phyloP scores from a whole-genome alignment of 2,797 vertebrate genomes.

The Crocodylus rhombifer region DNA sequence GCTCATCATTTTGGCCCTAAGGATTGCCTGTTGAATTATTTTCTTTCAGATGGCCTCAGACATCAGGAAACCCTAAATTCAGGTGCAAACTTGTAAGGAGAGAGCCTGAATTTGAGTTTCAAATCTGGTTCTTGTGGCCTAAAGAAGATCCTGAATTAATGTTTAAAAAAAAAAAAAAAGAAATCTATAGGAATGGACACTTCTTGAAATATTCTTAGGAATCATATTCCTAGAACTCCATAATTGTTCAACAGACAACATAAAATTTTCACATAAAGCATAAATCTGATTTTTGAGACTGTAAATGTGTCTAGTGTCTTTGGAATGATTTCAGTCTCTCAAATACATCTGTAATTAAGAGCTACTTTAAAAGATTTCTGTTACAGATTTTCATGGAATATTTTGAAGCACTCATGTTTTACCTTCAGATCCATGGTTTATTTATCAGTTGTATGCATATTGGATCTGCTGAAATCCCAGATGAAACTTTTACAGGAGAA shows the following conservation, averaged over 20 bases:
- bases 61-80: background rate
- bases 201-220: background rate
- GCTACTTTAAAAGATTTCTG: background rate
- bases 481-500: constrained; percentile 38
- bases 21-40: background rate
- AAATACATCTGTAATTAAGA: constrained; percentile 36
- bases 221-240: background rate
- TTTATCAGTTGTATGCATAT: constrained; percentile 53
- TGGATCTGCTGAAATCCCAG: constrained; percentile 43
- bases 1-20: background rate
- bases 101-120: background rate
- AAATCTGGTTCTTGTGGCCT: constrained; percentile 28
- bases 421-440: constrained; percentile 54
- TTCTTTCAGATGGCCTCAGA: constrained; percentile 24
- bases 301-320: background rate
- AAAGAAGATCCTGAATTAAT: constrained; percentile 11
- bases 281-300: background rate
- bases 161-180: background rate
- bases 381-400: background rate
- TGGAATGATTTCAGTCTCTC: background rate
- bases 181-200: background rate
- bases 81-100: background rate
- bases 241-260: constrained; percentile 27
- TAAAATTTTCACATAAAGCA: background rate
- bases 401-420: background rate